phyloP scores from a whole-genome alignment of 2,113 vertebrate genomes.

The Callithrix jacchus region DNA sequence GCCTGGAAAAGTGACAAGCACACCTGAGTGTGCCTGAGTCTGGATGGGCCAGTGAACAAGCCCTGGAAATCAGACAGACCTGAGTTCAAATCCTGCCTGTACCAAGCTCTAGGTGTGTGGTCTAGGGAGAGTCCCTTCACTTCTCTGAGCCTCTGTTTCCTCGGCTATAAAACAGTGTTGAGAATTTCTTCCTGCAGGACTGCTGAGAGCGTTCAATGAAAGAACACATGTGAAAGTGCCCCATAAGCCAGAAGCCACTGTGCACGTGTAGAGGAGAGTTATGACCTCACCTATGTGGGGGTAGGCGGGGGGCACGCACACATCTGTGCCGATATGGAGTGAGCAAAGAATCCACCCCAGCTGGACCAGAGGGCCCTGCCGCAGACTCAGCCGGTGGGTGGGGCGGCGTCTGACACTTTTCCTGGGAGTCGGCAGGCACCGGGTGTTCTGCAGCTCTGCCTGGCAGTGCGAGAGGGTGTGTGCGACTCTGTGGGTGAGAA shows the following conservation, averaged over 20 bases:
- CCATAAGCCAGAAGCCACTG: not conserved
- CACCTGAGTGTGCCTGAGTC: not conserved
- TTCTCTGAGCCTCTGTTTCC: conserved; percentile 9
- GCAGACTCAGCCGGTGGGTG: not conserved
- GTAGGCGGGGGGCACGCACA: accelerated
- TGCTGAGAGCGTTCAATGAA: not conserved
- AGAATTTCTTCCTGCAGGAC: not conserved
- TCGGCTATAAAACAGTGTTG: not conserved
- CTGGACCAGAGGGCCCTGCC: not conserved
- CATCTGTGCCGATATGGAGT: accelerated
- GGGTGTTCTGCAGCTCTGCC: not conserved
- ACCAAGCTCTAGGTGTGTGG: not conserved
- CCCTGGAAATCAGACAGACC: not conserved
- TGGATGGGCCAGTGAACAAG: not conserved
- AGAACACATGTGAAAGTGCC: accelerated
- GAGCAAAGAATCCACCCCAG: not conserved
- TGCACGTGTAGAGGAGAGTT: not conserved
- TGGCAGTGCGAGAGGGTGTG: not conserved
- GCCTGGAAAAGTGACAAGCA: not conserved
- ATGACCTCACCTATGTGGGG: accelerated
- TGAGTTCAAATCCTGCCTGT: not conserved
- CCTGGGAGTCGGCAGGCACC: not conserved
- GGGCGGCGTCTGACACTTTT: not conserved
- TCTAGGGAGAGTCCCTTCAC: not conserved
- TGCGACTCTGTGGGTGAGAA: not conserved